Percentiles rank a stretch among this genome's conserved stretches.
These are phyloP conservation scores for Dynastes tityus DNA, from an alignment of 2,888 invertebrate genomes.

Conservation along the genomic window DNA sequence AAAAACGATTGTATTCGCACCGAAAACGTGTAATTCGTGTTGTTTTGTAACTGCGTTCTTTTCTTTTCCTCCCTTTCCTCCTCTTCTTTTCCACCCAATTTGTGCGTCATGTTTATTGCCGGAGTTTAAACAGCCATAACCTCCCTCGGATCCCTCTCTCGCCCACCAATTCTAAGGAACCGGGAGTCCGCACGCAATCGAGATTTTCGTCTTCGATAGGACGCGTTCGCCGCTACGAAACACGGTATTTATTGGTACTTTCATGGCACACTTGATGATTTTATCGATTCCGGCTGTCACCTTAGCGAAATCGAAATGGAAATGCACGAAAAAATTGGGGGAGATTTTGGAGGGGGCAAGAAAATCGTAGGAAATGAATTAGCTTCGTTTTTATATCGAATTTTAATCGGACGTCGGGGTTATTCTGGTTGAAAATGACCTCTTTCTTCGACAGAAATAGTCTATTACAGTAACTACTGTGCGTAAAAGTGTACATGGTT, in stretches of 20 bases:
- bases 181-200: slow-evolving; percentile 24
- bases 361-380: too few species aligned
- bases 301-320: slow-evolving; percentile 22
- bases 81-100: not conserved
- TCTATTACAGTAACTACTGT: too few species aligned
- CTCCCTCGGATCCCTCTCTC: not conserved
- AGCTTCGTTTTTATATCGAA: too few species aligned
- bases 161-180: not conserved
- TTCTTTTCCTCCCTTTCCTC: not conserved
- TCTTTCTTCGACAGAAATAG: too few species aligned
- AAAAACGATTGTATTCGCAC: slow-evolving; percentile 4
- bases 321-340: not conserved
- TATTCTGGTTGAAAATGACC: too few species aligned
- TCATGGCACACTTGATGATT: slow-evolving; percentile 41
- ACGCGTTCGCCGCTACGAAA: slow-evolving; percentile 29
- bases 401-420: too few species aligned
- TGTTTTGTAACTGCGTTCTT: not conserved
- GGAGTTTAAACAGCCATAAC: slow-evolving; percentile 2
- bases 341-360: too few species aligned
- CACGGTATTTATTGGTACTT: slow-evolving; percentile 44
- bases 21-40: not conserved
- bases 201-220: slow-evolving; percentile 39
- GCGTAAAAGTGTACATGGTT: too few species aligned
- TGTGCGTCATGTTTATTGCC: slow-evolving; percentile 18
- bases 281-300: slow-evolving; percentile 38